Evolutionary conservation across 53 echinoderm and acorn worm species (phyloP), one percentile per base, ranked within the genome.

Genomic region (Apostichopus leukothele): DNA sequence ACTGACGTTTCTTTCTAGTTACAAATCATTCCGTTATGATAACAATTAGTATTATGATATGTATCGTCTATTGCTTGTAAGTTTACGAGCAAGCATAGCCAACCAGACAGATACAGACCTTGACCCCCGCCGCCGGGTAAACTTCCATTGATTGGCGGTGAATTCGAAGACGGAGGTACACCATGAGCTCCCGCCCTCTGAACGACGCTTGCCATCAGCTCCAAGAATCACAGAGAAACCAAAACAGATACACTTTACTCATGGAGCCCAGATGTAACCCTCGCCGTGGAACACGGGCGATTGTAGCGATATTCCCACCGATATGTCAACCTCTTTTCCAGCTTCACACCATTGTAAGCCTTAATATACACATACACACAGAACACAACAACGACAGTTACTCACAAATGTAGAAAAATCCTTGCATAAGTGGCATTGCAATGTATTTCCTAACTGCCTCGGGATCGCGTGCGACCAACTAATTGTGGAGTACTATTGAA

Each of bases 101-200:
- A 21, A 54, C 81, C 59, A 81, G 81, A 81, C 81, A 81, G 54
- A 81, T 86, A 86, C 86, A 86, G 86, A 86, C 86, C 86, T 86
- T 86, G 86, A 86, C 86, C 86, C 86, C 51, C 86, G 86, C 66
- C 61, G 86, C 60, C 51, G 63, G 86, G 67, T 86, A 86, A 66
- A 51, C 86, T 68, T 86, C 67, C 86, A 68, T 68, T 86, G 67
- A 86, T 86, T 86, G 86, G 86, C 86, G 86, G 86, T 66, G 86
- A 86, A 86, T 86, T 86, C 86, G 86, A 86, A 86, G 86, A 86
- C 54, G 81, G 81, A 71, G 71, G 20, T 14, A 23, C 81, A 81
- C 81, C 81, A 55, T 81, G 81, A 81, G 53, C 81, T 81, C 81
- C 81, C 53, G 81, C 81, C 81, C 81, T 81, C 81, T 81, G 55